Conservation (phyloP, 2,888 invertebrate species). For the Periphyllus acericola region DNA sequence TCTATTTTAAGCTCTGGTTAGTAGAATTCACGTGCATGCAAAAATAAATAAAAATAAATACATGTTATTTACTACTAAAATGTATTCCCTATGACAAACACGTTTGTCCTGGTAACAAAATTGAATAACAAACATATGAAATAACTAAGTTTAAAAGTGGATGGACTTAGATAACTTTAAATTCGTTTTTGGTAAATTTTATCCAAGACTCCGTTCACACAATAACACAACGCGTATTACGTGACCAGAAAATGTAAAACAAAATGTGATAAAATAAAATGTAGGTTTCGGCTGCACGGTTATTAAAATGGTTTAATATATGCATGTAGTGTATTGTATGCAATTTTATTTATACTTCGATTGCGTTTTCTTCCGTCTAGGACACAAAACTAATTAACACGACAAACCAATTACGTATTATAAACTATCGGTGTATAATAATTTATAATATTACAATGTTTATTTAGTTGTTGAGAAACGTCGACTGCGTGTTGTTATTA, state of each 20-base stretch:
- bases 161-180: constrained; percentile 13
- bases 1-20: background rate
- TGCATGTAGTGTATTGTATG: too few species aligned
- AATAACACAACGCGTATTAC: constrained; percentile 36
- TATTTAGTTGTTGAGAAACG: background rate
- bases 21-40: background rate
- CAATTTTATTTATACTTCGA: background rate
- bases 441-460: background rate
- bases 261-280: background rate
- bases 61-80: constrained; percentile 28
- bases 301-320: background rate
- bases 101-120: constrained; percentile 45
- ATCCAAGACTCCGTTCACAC: constrained; percentile 25
- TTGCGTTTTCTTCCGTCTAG: background rate
- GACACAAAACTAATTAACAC: background rate
- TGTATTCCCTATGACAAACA: constrained; percentile 33
- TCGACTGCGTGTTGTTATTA: background rate
- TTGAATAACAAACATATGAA: constrained; percentile 45
- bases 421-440: background rate
- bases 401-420: background rate
- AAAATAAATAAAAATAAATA: background rate
- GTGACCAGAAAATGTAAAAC: constrained; percentile 45
- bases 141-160: constrained; percentile 31
- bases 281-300: background rate
- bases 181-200: constrained; percentile 45